Base-by-base conservation (phyloP, 2,113 vertebrate species). In the Cyprinus carpio region DNA sequence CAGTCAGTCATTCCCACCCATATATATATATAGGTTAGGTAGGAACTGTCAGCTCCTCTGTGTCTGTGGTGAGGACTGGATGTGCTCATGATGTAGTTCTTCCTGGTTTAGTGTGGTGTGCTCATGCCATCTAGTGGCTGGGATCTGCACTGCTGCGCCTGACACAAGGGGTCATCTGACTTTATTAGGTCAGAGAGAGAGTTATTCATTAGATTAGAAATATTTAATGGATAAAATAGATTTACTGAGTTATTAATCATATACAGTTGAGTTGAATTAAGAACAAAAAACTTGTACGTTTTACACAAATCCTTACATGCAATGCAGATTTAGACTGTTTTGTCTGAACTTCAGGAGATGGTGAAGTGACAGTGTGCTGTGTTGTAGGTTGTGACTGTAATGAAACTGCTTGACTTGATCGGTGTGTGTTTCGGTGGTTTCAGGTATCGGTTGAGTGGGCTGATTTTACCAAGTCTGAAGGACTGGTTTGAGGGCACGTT, bases 401-500 rank as follows among this genome's bases (percentile, higher is more conserved):
- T 16, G 64, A 31, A 18, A 29, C 12, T 0, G 62, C 6, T 58
- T 58, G 15, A 20, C 4, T 56, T 6, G 54, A 58, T 29, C 4
- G 10, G 3, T 56, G 75, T 64, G 4, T 64, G 46, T 43, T 72
- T 65, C 65, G 8, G 31, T 64, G 18, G 54, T 83, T 88, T 15
- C 89, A 99, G 98, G 93, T 99, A 99, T 91, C 95, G 94, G 89
- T 93, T 99, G 90, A 97, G 98, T 94, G 98, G 98, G 86, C 91
- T 97, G 95, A 86, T 94, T 89, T 94, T 99, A 84, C 98, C 98
- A 72, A 91, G 95, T 89, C 93, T 99, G 91, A 97, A 92, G 94
- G 98, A 99, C 43, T 99, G 98, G 98, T 92, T 99, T 84, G 96
- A 98, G 91, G 92, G 93, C 92, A 96, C 94, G 1, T 96, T 99